phyloP scores from a whole-genome alignment of 2,797 vertebrate genomes.

The Pelochelys cantorii region DNA sequence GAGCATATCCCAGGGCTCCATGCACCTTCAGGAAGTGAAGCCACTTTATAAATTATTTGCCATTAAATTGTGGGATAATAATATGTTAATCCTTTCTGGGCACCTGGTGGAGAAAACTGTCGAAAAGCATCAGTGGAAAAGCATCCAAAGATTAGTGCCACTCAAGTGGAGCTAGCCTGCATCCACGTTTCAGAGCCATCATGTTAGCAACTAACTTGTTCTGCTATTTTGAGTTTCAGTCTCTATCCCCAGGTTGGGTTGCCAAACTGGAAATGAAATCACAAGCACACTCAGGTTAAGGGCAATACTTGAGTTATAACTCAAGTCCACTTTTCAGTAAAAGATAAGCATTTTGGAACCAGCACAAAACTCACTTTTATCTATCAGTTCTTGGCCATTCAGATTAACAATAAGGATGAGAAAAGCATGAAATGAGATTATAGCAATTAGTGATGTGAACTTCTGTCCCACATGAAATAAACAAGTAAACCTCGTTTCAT shows the following conservation, averaged over 20 bases:
- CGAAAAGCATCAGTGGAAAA: background rate
- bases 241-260: background rate
- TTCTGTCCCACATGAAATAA: background rate
- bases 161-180: background rate
- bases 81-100: background rate
- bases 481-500: conserved; percentile 16
- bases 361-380: too few species aligned
- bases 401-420: background rate
- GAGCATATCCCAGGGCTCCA: background rate
- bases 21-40: background rate
- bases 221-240: background rate
- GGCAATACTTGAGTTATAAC: background rate
- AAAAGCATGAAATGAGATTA: conserved; percentile 38
- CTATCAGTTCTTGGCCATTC: background rate
- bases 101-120: background rate
- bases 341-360: background rate
- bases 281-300: background rate
- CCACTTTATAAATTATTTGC: background rate
- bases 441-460: conserved; percentile 2
- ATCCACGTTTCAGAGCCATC: background rate
- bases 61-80: background rate
- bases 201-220: background rate
- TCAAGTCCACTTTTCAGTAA: background rate
- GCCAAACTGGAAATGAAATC: background rate
- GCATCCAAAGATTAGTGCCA: background rate